phyloP scores from a whole-genome alignment of 2,797 vertebrate species.

The Yasuhikotakia modesta region DNA sequence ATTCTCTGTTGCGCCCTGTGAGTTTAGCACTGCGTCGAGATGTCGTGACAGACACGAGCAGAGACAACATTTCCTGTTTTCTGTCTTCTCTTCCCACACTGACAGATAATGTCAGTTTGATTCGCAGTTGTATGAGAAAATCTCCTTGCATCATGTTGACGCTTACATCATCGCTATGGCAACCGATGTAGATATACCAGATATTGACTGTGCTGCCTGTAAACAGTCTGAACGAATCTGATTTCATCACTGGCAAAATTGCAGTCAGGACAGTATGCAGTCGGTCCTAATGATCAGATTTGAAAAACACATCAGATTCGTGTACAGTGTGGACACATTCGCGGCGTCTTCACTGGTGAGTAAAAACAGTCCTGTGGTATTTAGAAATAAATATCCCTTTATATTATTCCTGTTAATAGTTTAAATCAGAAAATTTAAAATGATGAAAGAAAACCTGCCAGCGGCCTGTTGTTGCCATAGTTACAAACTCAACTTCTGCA shows the following conservation, averaged over 20 bases:
- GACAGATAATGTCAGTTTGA: background rate
- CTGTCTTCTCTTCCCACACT: background rate
- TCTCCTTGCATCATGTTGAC: background rate
- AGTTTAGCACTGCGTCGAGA: background rate
- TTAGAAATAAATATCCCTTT: background rate
- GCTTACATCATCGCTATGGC: background rate
- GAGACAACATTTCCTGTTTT: background rate
- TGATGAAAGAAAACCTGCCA: background rate
- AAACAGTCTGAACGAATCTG: background rate
- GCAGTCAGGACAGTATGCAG: background rate
- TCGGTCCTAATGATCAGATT: too few relatives aligned
- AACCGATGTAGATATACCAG: background rate
- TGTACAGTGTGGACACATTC: background rate
- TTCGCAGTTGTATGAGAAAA: background rate
- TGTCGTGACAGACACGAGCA: background rate
- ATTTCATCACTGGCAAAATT: conserved; percentile 4
- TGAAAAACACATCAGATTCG: too few relatives aligned
- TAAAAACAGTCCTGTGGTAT: background rate
- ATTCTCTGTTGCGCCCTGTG: background rate
- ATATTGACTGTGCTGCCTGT: background rate
- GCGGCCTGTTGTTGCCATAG: background rate
- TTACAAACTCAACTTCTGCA: background rate
- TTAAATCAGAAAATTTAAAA: too few relatives aligned
- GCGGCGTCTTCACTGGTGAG: background rate
- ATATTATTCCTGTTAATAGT: background rate